Conservation (phyloP, 2,888 invertebrate genomes). For the Panopea generosa region DNA sequence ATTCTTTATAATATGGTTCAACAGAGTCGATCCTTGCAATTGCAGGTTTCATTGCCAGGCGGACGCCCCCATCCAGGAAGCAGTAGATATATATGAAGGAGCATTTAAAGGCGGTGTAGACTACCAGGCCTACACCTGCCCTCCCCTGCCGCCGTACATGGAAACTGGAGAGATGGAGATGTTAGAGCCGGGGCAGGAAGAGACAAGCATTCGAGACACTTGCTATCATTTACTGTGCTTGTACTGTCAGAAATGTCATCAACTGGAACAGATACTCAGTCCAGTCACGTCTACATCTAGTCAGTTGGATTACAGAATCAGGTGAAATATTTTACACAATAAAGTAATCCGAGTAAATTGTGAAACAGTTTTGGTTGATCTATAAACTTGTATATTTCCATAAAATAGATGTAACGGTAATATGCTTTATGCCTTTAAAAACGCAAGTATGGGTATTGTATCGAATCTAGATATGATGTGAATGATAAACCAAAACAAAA, state of each 20-base stretch:
- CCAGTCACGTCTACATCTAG: conserved; percentile 92
- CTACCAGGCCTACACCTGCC: conserved; percentile 75
- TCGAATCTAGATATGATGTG: no score
- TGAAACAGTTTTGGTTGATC: no score
- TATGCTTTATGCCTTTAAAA: no score
- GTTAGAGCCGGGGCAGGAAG: conserved; percentile 40
- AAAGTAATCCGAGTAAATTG: no score
- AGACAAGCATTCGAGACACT: conserved; percentile 87
- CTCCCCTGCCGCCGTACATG: conserved; percentile 83
- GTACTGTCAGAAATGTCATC: conserved; percentile 87
- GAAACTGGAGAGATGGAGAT: conserved; percentile 71
- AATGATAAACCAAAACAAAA: no score
- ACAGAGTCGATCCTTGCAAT: background rate
- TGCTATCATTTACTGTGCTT: conserved; percentile 94
- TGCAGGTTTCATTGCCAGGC: conserved; percentile 90
- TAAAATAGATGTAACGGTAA: no score
- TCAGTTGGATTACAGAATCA: conserved; percentile 91
- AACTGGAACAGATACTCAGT: conserved; percentile 89
- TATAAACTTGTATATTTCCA: no score
- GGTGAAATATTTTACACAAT: no score
- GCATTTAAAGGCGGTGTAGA: conserved; percentile 84
- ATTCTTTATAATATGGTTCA: background rate
- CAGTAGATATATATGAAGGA: conserved; percentile 90
- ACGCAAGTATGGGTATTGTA: no score
- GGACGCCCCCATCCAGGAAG: conserved; percentile 90